Evolutionary conservation across 2,113 vertebrate species (phyloP).

Genomic region (Chauna torquata): DNA sequence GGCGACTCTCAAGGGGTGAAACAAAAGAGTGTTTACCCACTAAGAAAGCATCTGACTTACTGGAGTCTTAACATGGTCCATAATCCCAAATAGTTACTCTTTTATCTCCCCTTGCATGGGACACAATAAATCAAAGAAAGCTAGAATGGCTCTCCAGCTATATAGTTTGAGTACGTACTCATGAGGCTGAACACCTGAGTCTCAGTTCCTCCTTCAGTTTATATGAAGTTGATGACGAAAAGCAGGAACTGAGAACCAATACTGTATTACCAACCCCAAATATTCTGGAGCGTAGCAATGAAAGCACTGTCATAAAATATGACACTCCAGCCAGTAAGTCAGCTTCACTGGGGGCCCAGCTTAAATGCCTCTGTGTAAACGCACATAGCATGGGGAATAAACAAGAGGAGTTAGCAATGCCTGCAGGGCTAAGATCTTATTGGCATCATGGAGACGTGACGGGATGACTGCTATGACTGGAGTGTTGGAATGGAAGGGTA

Average conservation of each 20-base stretch:
- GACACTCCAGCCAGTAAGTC: too few relatives aligned
- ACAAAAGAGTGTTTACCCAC: neutral
- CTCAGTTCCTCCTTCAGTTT: neutral
- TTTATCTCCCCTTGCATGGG: neutral
- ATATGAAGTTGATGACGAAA: neutral
- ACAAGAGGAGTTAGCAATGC: too few relatives aligned
- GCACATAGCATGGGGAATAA: too few relatives aligned
- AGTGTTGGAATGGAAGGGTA: too few relatives aligned
- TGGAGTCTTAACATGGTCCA: neutral
- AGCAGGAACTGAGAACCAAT: neutral
- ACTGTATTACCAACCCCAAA: accelerated
- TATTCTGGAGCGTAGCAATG: neutral
- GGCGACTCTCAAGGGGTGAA: neutral
- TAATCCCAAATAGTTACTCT: neutral
- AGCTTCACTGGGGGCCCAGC: too few relatives aligned
- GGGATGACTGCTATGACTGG: too few relatives aligned
- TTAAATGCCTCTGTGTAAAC: too few relatives aligned
- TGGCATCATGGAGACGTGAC: too few relatives aligned
- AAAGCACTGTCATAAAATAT: neutral
- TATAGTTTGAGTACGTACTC: neutral
- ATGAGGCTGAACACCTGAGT: neutral
- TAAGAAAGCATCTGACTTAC: neutral
- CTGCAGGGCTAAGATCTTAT: too few relatives aligned
- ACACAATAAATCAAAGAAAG: neutral
- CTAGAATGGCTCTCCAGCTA: neutral